Percentiles rank a stretch among this genome's conserved stretches.
Evolutionary conservation across 2,888 invertebrate species (phyloP).

Genomic region (Brachyptera putata): DNA sequence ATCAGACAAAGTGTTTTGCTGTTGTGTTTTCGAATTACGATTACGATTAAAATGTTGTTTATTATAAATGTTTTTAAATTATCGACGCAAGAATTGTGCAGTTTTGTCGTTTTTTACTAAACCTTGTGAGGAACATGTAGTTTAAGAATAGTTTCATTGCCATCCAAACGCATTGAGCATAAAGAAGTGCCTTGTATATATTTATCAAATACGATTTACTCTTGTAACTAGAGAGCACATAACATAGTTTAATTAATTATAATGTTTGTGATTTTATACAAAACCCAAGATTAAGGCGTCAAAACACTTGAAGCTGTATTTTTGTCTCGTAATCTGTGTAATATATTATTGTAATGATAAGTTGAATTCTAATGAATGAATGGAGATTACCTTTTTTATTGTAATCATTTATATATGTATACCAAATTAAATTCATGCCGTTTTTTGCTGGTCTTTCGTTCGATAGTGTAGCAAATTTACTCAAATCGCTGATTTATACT

Average conservation of each 20-base stretch:
- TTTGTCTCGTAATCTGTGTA: slow-evolving; percentile 21
- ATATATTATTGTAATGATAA: slow-evolving; percentile 23
- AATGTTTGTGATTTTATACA: slow-evolving; percentile 30
- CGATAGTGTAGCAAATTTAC: neutral
- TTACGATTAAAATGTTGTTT: slow-evolving; percentile 8
- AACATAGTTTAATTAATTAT: slow-evolving; percentile 21
- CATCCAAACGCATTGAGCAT: neutral
- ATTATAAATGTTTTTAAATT: neutral
- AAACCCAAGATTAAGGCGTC: slow-evolving; percentile 24
- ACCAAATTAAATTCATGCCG: no score
- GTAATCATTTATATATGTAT: no score
- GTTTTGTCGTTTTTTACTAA: slow-evolving; percentile 14
- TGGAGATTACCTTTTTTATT: no score
- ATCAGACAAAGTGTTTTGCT: neutral
- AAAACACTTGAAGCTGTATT: slow-evolving; percentile 23
- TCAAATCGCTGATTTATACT: no score
- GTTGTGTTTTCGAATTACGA: neutral
- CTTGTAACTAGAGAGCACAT: slow-evolving; percentile 12
- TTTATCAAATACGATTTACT: slow-evolving; percentile 18
- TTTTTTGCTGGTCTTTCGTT: no score
- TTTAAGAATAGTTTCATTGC: neutral
- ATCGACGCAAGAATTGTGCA: neutral
- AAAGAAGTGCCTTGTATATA: slow-evolving; percentile 32
- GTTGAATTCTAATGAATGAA: slow-evolving; percentile 5
- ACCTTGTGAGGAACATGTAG: neutral